Percentiles rank a stretch among this genome's conserved stretches.
phyloP scores from a whole-genome alignment of 2,888 invertebrate species.

The Callyntrura guangdongensis region DNA sequence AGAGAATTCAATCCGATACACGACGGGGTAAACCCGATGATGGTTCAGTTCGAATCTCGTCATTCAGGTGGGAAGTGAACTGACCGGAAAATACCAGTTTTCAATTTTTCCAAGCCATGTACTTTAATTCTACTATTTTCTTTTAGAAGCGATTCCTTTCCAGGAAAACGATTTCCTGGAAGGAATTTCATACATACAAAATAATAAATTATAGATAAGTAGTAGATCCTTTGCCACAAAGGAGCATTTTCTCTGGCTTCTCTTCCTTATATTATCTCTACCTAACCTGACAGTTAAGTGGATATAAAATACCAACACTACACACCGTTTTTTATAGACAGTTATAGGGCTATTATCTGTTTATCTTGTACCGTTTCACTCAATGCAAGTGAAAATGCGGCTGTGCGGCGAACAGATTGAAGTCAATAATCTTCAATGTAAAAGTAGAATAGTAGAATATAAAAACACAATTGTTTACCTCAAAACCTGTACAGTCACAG shows the following conservation, averaged over 20 bases:
- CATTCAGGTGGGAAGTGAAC: not conserved
- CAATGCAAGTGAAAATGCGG: not conserved
- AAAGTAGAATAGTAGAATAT: constrained; percentile 72
- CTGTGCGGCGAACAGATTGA: not conserved
- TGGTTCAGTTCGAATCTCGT: not conserved
- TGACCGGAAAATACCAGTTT: not conserved
- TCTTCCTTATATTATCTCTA: too few species aligned
- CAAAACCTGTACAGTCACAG: constrained; percentile 51
- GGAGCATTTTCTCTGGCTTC: too few species aligned
- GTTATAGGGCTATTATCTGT: too few species aligned
- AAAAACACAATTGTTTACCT: constrained; percentile 55
- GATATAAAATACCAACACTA: not conserved
- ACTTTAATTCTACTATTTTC: not conserved
- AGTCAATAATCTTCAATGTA: constrained; percentile 1
- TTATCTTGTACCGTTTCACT: too few species aligned
- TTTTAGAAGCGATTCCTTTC: not conserved
- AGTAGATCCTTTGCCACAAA: not conserved
- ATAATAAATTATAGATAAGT: not conserved
- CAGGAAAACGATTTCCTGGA: too few species aligned
- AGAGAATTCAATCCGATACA: not conserved
- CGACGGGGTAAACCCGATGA: not conserved
- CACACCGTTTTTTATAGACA: too few species aligned
- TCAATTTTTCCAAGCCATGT: not conserved
- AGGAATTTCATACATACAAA: too few species aligned
- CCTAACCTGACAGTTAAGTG: too few species aligned